Conservation (phyloP, 2,888 invertebrate species). For the Lasioglossum morio region DNA sequence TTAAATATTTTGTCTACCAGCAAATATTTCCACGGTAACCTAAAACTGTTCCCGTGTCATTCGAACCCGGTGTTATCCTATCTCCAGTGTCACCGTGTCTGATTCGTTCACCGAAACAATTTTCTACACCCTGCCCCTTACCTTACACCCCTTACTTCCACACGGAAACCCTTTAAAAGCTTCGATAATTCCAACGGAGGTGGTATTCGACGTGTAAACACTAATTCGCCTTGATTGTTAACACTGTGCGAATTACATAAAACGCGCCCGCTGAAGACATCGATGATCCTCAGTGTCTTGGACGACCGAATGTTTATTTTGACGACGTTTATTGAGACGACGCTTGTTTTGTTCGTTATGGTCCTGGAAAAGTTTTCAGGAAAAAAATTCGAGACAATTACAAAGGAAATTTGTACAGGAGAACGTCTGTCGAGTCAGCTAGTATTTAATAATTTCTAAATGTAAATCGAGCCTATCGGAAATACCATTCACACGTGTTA, state of each 20-base stretch:
- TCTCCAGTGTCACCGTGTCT: not conserved
- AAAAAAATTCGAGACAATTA: too few relatives aligned
- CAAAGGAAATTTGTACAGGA: too few relatives aligned
- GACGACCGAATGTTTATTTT: not conserved
- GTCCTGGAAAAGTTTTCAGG: too few relatives aligned
- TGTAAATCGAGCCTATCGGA: not conserved
- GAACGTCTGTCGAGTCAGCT: too few relatives aligned
- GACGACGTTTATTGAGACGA: too few relatives aligned
- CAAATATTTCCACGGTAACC: constrained; percentile 21
- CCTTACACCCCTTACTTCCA: not conserved
- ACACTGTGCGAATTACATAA: not conserved
- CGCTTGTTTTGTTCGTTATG: too few relatives aligned
- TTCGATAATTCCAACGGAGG: not conserved
- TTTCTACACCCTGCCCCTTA: constrained; percentile 13
- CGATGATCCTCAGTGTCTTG: not conserved
- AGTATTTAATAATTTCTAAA: not conserved
- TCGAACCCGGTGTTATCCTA: constrained; percentile 7
- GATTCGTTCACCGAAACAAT: constrained; percentile 13
- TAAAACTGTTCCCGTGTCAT: constrained; percentile 3
- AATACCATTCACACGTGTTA: not conserved
- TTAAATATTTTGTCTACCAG: not conserved
- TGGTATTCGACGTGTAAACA: not conserved
- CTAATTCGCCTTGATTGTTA: not conserved
- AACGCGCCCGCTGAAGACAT: not conserved
- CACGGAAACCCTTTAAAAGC: constrained; percentile 10